A percentile compares a stretch with the other conserved stretches of the same genome.
These are phyloP conservation scores for Glandiceps talaboti DNA, from an alignment of 53 echinoderm and acorn worm species.

Conservation along the genomic window DNA sequence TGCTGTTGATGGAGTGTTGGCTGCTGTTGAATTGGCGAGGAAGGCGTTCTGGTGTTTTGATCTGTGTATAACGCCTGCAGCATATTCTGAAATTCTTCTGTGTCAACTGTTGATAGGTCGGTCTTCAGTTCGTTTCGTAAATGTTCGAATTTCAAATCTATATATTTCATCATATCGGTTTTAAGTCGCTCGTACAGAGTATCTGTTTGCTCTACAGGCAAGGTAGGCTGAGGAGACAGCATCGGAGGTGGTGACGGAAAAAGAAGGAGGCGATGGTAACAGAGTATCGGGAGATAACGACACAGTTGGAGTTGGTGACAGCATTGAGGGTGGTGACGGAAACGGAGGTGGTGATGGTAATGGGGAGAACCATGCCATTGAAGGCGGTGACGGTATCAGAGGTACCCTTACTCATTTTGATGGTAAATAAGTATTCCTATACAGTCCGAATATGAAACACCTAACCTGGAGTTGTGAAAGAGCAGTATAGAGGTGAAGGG, in stretches of 20 bases:
- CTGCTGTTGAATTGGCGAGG: too few relatives aligned
- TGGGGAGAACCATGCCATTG: too few relatives aligned
- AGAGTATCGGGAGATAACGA: neutral
- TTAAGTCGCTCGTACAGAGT: neutral
- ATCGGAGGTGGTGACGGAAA: neutral
- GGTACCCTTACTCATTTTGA: neutral
- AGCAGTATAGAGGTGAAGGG: neutral
- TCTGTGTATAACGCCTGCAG: too few relatives aligned
- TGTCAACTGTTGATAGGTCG: neutral
- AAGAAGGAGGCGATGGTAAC: neutral
- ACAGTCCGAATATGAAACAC: too few relatives aligned
- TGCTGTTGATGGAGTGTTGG: too few relatives aligned
- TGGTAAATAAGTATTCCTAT: too few relatives aligned
- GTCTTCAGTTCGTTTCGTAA: neutral
- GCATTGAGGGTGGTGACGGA: neutral
- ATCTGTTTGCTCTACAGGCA: too few relatives aligned
- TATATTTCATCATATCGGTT: neutral
- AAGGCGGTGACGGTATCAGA: neutral
- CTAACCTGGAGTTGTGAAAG: too few relatives aligned
- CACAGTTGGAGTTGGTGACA: neutral
- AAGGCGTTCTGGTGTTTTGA: too few relatives aligned
- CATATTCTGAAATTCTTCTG: neutral
- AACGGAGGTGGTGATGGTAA: neutral
- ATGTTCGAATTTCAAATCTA: neutral
- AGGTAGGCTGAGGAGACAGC: too few relatives aligned